phyloP scores from a whole-genome alignment of 1,140 invertebrate genomes.

The Teleogryllus occipitalis region DNA sequence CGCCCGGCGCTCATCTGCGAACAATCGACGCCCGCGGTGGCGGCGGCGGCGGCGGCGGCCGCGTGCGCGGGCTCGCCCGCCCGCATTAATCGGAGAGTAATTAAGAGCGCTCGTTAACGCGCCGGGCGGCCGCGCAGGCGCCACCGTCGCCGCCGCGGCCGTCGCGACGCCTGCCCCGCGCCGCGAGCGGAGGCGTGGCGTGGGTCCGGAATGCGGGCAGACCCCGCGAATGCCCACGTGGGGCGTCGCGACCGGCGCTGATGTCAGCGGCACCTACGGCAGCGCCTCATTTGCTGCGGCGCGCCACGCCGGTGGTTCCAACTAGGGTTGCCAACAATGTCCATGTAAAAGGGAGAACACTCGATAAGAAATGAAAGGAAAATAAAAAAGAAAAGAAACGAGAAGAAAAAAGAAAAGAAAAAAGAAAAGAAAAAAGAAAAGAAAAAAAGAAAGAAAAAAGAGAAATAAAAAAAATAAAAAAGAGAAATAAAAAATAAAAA shows the following conservation, averaged over 20 bases:
- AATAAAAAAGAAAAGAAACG: too few relatives aligned
- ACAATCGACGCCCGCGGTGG: neutral
- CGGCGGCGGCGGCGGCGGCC: neutral
- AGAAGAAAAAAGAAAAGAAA: neutral
- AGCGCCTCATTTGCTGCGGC: neutral
- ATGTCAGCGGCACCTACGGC: too few relatives aligned
- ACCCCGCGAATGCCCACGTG: too few relatives aligned
- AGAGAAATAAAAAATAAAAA: neutral
- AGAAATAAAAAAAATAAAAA: neutral
- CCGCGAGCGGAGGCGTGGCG: too few relatives aligned
- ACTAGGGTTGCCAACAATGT: too few relatives aligned
- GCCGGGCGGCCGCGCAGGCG: neutral
- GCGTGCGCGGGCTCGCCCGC: neutral
- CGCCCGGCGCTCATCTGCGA: too few relatives aligned
- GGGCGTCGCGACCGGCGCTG: too few relatives aligned
- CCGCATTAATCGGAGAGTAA: neutral
- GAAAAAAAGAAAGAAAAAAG: neutral
- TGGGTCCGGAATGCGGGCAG: too few relatives aligned
- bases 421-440: neutral
- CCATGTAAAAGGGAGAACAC: too few relatives aligned
- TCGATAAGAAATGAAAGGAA: too few relatives aligned
- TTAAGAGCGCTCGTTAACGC: neutral
- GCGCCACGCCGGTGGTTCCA: neutral
- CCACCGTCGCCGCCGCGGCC: too few relatives aligned
- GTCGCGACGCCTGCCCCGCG: too few relatives aligned